Conservation (phyloP, 2,797 vertebrate species). For the Gallinago solitaria region DNA sequence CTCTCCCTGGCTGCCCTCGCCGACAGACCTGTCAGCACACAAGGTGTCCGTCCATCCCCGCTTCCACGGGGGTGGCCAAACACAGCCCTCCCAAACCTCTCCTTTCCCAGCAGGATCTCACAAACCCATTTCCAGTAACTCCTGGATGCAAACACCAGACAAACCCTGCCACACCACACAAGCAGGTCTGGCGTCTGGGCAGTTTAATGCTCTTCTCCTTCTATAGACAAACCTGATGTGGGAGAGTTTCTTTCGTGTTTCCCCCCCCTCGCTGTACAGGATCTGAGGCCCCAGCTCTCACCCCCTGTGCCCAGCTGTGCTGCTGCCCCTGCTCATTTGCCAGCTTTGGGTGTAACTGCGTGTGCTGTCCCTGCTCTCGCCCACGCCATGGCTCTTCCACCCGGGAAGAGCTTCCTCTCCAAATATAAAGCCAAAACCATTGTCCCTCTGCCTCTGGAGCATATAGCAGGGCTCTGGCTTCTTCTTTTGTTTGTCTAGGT, state of each 20-base stretch:
- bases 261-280: not conserved
- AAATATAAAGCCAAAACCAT: not conserved
- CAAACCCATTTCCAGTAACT: not conserved
- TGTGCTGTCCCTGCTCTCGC: not conserved
- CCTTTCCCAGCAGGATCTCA: not conserved
- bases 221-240: not conserved
- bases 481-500: not conserved
- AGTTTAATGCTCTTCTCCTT: not conserved
- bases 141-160: not conserved
- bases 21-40: not conserved
- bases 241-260: not conserved
- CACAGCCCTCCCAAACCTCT: fast-evolving
- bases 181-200: not conserved
- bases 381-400: not conserved
- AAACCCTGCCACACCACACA: not conserved
- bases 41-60: not conserved
- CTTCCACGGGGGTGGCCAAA: not conserved
- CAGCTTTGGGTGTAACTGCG: not conserved
- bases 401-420: not conserved
- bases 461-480: not conserved
- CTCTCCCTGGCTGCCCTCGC: not conserved
- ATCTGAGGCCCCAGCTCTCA: not conserved
- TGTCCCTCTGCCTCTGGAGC: not conserved
- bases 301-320: not conserved
- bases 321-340: not conserved